Evolutionary conservation across 2,888 invertebrate genomes (phyloP).

Genomic region (Muscina levida): DNA sequence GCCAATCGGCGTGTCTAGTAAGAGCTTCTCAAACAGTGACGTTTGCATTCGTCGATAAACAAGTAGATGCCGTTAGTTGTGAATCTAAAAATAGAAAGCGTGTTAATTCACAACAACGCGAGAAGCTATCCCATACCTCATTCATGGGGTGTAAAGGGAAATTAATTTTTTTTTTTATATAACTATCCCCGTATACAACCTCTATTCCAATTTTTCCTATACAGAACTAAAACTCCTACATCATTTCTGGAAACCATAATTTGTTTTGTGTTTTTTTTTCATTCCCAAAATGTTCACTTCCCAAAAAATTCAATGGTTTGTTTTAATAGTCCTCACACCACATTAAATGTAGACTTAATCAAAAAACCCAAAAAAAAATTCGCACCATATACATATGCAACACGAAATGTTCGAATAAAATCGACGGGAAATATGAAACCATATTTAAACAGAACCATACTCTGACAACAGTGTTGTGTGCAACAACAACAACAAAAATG

Average conservation of each 20-base stretch:
- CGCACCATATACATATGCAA: slow-evolving; percentile 32
- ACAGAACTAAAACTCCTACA: slow-evolving; percentile 21
- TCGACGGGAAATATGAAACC: slow-evolving; percentile 33
- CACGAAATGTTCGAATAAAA: slow-evolving; percentile 34
- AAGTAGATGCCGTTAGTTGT: too few relatives aligned
- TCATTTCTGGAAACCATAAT: slow-evolving; percentile 1
- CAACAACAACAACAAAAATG: slow-evolving; percentile 31
- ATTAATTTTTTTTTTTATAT: too few relatives aligned
- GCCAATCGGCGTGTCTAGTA: too few relatives aligned
- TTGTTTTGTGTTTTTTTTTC: not conserved
- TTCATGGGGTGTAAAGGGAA: too few relatives aligned
- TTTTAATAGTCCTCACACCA: slow-evolving; percentile 29
- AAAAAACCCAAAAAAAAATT: slow-evolving; percentile 18
- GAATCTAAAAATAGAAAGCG: too few relatives aligned
- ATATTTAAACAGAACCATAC: slow-evolving; percentile 27
- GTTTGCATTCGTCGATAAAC: too few relatives aligned
- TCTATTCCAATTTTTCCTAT: slow-evolving; percentile 10
- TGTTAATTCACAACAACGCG: too few relatives aligned
- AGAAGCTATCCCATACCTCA: too few relatives aligned
- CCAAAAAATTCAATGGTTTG: slow-evolving; percentile 46
- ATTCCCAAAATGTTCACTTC: not conserved
- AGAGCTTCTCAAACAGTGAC: too few relatives aligned
- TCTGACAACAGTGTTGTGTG: slow-evolving; percentile 1
- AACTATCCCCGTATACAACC: too few relatives aligned
- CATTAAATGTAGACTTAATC: too few relatives aligned